A percentile compares a stretch with the other conserved stretches of the same genome.
Evolutionary conservation across 2,888 invertebrate species (phyloP).

Genomic region (Archips xylosteana): DNA sequence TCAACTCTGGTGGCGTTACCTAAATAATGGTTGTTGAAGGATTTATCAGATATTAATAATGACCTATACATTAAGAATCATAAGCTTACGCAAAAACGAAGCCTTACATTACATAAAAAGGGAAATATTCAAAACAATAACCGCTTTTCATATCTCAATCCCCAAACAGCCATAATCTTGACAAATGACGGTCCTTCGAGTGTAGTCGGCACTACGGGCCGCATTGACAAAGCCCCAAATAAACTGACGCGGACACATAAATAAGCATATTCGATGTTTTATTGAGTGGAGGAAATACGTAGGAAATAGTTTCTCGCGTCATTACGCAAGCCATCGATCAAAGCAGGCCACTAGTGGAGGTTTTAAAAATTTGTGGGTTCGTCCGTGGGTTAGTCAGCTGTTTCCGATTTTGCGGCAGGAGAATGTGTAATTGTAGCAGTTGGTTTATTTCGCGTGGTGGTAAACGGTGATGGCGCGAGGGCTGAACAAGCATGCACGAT

Average conservation of each 20-base stretch:
- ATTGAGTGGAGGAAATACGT: constrained; percentile 83
- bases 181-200: constrained; percentile 82
- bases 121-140: constrained; percentile 82
- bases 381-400: constrained; percentile 28
- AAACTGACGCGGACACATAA: constrained; percentile 80
- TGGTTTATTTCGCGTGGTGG: constrained; percentile 59
- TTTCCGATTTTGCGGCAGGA: constrained; percentile 41
- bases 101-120: constrained; percentile 61
- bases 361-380: constrained; percentile 38
- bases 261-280: constrained; percentile 84
- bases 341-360: constrained; percentile 61
- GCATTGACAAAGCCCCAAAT: constrained; percentile 81
- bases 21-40: too few relatives aligned
- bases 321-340: constrained; percentile 83
- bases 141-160: constrained; percentile 81
- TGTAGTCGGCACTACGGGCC: constrained; percentile 75
- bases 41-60: constrained; percentile 43
- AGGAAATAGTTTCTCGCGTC: constrained; percentile 84
- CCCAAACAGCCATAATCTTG: constrained; percentile 81
- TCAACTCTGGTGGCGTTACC: too few relatives aligned
- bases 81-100: constrained; percentile 50
- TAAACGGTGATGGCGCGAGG: constrained; percentile 63
- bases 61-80: constrained; percentile 51
- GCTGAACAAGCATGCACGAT: constrained; percentile 71
- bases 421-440: constrained; percentile 43